These are phyloP conservation scores for Danaus chrysippus DNA, from an alignment of 2,888 invertebrate genomes.

Conservation along the genomic window DNA sequence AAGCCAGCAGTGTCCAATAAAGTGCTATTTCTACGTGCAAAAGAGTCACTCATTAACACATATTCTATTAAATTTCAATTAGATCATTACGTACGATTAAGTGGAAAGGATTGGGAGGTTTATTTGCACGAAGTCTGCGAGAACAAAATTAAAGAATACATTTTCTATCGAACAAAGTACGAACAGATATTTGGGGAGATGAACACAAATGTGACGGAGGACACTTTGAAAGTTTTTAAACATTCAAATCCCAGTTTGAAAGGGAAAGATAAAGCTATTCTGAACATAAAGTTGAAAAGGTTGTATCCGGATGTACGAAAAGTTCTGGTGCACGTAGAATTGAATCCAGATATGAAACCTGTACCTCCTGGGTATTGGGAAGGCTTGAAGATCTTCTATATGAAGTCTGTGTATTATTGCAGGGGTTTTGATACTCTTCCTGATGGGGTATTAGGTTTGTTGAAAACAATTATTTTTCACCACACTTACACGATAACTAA, in stretches of 20 bases:
- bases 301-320: conserved; percentile 53
- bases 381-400: conserved; percentile 38
- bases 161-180: conserved; percentile 55
- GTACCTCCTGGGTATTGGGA: conserved; percentile 55
- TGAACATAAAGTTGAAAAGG: conserved; percentile 49
- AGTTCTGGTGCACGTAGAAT: conserved; percentile 50
- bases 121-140: conserved; percentile 39
- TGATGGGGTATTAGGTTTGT: conserved; percentile 45
- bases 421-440: conserved; percentile 39
- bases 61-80: conserved; percentile 53
- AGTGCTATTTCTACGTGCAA: conserved; percentile 52
- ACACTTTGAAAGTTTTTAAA: conserved; percentile 42
- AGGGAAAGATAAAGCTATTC: conserved; percentile 41
- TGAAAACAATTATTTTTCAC: not conserved
- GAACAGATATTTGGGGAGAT: conserved; percentile 39
- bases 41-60: conserved; percentile 44
- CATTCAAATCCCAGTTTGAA: conserved; percentile 35
- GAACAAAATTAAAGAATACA: conserved; percentile 53
- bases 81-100: not conserved
- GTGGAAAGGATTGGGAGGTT: conserved; percentile 9
- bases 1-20: conserved; percentile 53
- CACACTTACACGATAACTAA: no score
- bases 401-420: conserved; percentile 47
- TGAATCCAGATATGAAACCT: conserved; percentile 50
- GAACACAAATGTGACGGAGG: conserved; percentile 36